Conservation (phyloP, 2,888 invertebrate genomes). For the Latrodectus elegans region DNA sequence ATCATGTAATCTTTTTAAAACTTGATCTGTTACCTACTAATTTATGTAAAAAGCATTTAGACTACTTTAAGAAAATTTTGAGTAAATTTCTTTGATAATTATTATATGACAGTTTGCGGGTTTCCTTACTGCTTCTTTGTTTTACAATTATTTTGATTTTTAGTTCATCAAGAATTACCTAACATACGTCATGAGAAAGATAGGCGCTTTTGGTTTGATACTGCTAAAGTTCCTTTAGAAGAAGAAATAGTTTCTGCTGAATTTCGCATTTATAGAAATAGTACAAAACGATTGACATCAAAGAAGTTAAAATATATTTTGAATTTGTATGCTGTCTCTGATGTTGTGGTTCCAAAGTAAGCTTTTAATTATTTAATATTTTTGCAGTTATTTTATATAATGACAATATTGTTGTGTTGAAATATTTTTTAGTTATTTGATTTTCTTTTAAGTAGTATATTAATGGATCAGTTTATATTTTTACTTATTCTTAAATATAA, state of each 20-base stretch:
- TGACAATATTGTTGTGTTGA: no score
- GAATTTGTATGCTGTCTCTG: constrained; percentile 48
- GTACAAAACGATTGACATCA: not conserved
- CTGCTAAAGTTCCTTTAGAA: constrained; percentile 87
- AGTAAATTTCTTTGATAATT: no score
- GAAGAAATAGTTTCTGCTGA: constrained; percentile 90
- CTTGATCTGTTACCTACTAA: no score
- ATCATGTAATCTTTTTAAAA: no score
- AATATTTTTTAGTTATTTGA: no score
- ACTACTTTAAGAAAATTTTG: no score
- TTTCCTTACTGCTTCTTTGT: not conserved
- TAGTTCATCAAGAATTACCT: constrained; percentile 72
- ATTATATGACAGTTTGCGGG: no score
- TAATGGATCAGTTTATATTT: no score
- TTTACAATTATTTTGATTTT: constrained; percentile 10
- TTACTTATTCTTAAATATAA: no score
- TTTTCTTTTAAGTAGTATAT: no score
- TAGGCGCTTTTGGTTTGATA: constrained; percentile 93
- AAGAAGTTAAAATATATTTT: constrained; percentile 41
- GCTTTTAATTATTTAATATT: not conserved
- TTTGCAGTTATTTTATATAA: not conserved
- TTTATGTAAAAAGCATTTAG: no score
- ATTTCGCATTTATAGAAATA: constrained; percentile 82
- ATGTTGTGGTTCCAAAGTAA: constrained; percentile 34
- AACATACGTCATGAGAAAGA: constrained; percentile 83